Evolutionary conservation across 2,888 invertebrate species (phyloP), one percentile per base, ranked within the genome.

Genomic region (Pollenia griseotomentosa): DNA sequence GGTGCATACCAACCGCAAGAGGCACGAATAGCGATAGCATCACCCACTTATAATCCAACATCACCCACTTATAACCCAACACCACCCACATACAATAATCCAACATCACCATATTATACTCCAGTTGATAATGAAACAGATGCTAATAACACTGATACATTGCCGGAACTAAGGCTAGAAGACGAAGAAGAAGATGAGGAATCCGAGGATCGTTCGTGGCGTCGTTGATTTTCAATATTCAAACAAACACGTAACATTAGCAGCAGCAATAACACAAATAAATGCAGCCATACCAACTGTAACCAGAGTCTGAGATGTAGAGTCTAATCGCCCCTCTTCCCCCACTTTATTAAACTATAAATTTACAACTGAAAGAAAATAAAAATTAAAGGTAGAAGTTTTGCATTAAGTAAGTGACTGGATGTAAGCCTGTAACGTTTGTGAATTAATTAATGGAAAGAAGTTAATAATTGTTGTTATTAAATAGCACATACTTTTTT

Each of bases 161-260:
- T 95, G 78, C 96, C 96, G 89, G 95, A 97, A 90, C 94, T 96
- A 77, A 95, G 97, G 23, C 95, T 98, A 12, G 96, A 96, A 90
- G 96, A 96, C 90, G 96, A 96, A 89, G 97, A 98, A 91, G 98
- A 98, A 87, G 98, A 98, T 71, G 98, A 98, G 63, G 96, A 96
- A 88, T 96, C 97, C 59, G 97, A 97, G 92, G 96, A 97, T 90
- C 95, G 98, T 89, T 97, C 97, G 42, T 98, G 98, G 98, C 95
- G 98, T 88, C 97, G 98, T 96, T 97, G 96, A 95, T 95, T 90
- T 87, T 81, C 84, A 82, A 81, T 82, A 82, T 86, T 86, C 59
- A 75, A 71, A 65, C 57, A 40, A 44, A 80, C 79, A 70, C 83
- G 83, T 66, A 75, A 68, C 61, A 68, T 57, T 74, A 82, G 68